These are phyloP conservation scores for Atrichornis clamosus DNA, from an alignment of 2,113 vertebrate species.

Conservation along the genomic window DNA sequence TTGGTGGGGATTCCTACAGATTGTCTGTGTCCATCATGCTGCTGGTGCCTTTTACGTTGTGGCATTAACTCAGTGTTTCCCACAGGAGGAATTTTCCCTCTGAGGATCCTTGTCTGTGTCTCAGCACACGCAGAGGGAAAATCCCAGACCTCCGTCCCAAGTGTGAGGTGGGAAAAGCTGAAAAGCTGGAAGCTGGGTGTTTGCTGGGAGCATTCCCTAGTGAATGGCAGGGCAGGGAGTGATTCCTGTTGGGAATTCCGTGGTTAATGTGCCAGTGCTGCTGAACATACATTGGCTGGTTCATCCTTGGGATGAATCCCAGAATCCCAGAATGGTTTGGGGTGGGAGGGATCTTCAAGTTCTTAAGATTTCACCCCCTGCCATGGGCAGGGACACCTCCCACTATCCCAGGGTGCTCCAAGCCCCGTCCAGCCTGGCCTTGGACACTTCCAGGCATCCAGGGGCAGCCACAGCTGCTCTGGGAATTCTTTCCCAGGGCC, in stretches of 20 bases:
- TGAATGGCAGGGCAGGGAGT: too few relatives aligned
- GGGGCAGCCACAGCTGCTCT: background rate
- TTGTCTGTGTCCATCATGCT: background rate
- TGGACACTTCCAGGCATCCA: background rate
- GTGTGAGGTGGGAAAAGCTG: too few relatives aligned
- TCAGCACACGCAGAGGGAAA: too few relatives aligned
- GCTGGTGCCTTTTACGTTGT: background rate
- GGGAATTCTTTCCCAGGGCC: rapidly evolving
- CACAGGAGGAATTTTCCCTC: background rate
- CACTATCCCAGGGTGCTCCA: background rate
- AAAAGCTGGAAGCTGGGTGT: too few relatives aligned
- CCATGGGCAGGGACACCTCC: background rate
- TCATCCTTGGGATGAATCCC: background rate
- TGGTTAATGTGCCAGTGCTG: too few relatives aligned
- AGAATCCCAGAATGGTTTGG: too few relatives aligned
- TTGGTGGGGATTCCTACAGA: background rate
- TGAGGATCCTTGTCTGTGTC: background rate
- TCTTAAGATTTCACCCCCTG: too few relatives aligned
- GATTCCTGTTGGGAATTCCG: too few relatives aligned
- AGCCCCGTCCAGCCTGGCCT: background rate
- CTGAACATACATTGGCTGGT: too few relatives aligned
- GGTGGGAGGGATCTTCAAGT: too few relatives aligned
- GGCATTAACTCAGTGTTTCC: background rate
- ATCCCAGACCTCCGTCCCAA: too few relatives aligned
- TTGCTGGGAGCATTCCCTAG: too few relatives aligned